Evolutionary conservation across 2,797 vertebrate species (phyloP).

Genomic region (Harpagifer antarcticus): DNA sequence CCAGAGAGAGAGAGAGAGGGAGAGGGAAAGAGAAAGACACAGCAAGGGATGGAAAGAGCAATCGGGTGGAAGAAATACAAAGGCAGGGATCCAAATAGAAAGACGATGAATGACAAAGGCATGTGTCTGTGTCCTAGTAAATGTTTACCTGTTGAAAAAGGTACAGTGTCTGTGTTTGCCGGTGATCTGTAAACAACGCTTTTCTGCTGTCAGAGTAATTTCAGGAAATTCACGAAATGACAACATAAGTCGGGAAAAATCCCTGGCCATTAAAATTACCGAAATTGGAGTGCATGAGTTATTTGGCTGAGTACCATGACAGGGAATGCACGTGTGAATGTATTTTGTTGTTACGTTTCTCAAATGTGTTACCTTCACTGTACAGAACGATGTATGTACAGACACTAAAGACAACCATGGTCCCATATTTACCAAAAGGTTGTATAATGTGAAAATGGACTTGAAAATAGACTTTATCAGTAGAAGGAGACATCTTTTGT

Average conservation of each 20-base stretch:
- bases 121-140: constrained; percentile 64
- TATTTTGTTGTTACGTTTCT: constrained; percentile 4
- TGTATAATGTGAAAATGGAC: background rate
- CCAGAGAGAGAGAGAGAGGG: constrained; percentile 28
- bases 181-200: constrained; percentile 48
- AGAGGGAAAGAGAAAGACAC: constrained; percentile 14
- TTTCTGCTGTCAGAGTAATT: constrained; percentile 41
- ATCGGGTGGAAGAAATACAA: constrained; percentile 47
- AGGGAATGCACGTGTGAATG: background rate
- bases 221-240: constrained; percentile 23
- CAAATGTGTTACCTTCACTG: constrained; percentile 16
- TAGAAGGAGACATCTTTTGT: background rate
- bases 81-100: constrained; percentile 54
- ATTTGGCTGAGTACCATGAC: constrained; percentile 3
- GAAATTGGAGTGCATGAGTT: background rate
- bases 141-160: constrained; percentile 75
- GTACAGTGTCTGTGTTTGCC: constrained; percentile 23
- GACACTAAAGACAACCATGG: background rate
- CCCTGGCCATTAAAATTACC: constrained; percentile 2
- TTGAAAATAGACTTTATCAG: background rate
- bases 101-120: constrained; percentile 57
- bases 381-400: background rate
- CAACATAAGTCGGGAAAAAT: background rate
- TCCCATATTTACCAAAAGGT: background rate
- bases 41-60: constrained; percentile 46